These are phyloP conservation scores for Synanthedon myopaeformis DNA, from an alignment of 2,888 invertebrate genomes.

Conservation along the genomic window DNA sequence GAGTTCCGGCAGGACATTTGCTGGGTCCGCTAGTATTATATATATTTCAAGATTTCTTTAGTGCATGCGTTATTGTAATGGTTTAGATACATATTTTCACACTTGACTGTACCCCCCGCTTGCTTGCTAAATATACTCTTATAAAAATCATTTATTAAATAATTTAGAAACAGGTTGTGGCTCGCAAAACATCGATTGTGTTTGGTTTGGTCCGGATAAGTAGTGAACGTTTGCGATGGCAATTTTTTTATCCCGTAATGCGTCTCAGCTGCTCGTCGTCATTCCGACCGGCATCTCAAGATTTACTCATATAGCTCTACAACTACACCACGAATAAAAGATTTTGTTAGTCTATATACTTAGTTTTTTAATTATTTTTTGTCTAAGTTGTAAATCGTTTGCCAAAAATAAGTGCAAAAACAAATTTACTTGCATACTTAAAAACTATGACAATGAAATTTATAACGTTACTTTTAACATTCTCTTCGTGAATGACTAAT, in stretches of 20 bases:
- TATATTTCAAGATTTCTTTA: too few species aligned
- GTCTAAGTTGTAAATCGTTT: constrained; percentile 59
- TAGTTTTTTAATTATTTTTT: constrained; percentile 35
- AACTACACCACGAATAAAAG: constrained; percentile 58
- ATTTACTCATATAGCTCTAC: constrained; percentile 34
- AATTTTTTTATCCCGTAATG: constrained; percentile 8
- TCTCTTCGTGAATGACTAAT: constrained; percentile 59
- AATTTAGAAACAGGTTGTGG: too few species aligned
- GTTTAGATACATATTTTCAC: too few species aligned
- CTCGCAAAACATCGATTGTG: too few species aligned
- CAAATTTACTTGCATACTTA: constrained; percentile 63
- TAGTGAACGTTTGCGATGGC: background rate
- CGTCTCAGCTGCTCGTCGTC: constrained; percentile 25
- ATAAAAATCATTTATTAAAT: too few species aligned
- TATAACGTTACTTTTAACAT: constrained; percentile 55
- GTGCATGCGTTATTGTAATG: too few species aligned
- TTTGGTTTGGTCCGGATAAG: constrained; percentile 10
- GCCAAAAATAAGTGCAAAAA: constrained; percentile 63
- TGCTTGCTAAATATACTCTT: too few species aligned
- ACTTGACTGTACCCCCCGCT: background rate
- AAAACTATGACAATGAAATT: constrained; percentile 66
- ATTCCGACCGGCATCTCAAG: constrained; percentile 17
- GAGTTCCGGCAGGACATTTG: too few species aligned
- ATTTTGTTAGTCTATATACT: constrained; percentile 50
- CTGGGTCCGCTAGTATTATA: too few species aligned